Base-by-base conservation (phyloP, 2,888 invertebrate genomes). In the Amphimallon solstitiale region DNA sequence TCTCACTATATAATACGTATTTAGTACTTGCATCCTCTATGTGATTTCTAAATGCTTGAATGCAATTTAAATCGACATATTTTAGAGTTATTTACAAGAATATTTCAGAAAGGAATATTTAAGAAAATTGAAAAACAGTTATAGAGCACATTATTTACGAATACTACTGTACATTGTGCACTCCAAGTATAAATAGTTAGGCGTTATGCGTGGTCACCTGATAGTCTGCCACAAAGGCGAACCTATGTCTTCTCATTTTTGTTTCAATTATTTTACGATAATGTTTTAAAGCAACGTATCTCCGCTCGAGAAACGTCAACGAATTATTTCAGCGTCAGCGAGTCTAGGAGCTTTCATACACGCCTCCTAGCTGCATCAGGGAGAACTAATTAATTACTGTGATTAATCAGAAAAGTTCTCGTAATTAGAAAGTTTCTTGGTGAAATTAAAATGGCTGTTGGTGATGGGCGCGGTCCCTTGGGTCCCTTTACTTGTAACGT, bases 351-450 rank as follows among this genome's bases (percentile, higher is more conserved):
- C 63, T 51, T 64, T 63, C 60, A 38, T 68, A 49, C 65, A 62
- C 69, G 70, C 71, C 66, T 68, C 63, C 69, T 69, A 66, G 67
- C 71, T 68, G 70, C 70, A 65, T 17, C 35, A 34, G 35, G 62
- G 66, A 66, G 72, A 75, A 83, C 84, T 85, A 85, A 85, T 85
- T 85, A 85, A 85, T 85, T 85, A 85, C 84, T 84, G 84, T 85
- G 85, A 85, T 85, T 85, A 85, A 85, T 85, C 84, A 85, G 84
- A 84, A 85, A 85, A 85, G 83, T 85, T 85, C 77, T 66, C 75
- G 84, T 84, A 85, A 85, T 85, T 85, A 85, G 84, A 85, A 85
- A 85, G 85, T 85, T 85, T 84, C 83, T 80, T 81, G 77, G 81
- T 76, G 80, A 84, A 84, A 84, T 84, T 83, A 84, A 84, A 84